A percentile compares a stretch with the other conserved stretches of the same genome.
These are phyloP conservation scores for Athene noctua DNA, from an alignment of 2,113 vertebrate genomes.

Conservation along the genomic window DNA sequence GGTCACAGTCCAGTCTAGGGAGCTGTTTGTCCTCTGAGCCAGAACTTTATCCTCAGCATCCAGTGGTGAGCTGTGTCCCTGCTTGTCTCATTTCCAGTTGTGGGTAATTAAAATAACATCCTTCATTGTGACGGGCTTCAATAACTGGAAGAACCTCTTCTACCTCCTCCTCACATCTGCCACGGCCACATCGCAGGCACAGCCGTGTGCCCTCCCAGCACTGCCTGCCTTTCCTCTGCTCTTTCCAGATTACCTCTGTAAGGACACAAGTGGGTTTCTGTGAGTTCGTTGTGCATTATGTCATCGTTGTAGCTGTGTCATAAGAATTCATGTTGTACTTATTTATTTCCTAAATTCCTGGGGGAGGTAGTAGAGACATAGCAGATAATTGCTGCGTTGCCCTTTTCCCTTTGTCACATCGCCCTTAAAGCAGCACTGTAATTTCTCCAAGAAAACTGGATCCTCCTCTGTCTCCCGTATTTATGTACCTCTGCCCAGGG, in stretches of 20 bases:
- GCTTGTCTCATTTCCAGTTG: not conserved
- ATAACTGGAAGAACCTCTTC: not conserved
- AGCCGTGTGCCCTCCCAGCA: fast-evolving
- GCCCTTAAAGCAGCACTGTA: not conserved
- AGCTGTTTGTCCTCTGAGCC: not conserved
- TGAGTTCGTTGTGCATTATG: not conserved
- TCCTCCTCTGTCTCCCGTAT: not conserved
- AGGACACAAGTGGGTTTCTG: not conserved
- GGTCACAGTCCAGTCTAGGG: not conserved
- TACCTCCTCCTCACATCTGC: not conserved
- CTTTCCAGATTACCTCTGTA: not conserved
- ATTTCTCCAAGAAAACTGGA: not conserved
- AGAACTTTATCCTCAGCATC: not conserved
- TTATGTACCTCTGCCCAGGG: not conserved
- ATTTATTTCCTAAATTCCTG: not conserved
- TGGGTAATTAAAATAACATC: not conserved
- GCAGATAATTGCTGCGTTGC: not conserved
- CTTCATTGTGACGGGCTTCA: not conserved
- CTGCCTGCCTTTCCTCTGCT: not conserved
- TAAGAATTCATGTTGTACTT: not conserved
- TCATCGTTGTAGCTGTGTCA: not conserved
- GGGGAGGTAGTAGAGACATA: not conserved
- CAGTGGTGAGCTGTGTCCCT: not conserved
- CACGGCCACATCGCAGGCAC: not conserved
- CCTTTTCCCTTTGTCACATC: not conserved